phyloP scores from a whole-genome alignment of 2,113 vertebrate species.

The Tragelaphus imberbis region DNA sequence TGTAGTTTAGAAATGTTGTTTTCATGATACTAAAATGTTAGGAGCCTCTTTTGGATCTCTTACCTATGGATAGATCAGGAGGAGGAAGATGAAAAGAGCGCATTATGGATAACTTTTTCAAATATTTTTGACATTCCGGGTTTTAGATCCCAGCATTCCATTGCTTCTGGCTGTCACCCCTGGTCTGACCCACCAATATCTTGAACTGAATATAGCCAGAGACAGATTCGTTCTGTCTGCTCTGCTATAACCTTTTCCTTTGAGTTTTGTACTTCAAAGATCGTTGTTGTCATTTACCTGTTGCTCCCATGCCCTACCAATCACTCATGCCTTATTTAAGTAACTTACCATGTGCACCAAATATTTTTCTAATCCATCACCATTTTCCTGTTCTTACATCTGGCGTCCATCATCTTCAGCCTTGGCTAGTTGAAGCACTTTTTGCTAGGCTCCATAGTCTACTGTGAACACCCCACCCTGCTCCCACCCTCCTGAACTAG shows the following conservation, averaged over 20 bases:
- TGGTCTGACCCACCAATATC: neutral
- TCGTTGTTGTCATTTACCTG: neutral
- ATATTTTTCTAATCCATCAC: neutral
- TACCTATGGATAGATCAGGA: neutral
- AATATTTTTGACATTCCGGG: neutral
- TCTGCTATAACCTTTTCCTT: neutral
- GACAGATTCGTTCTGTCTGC: neutral
- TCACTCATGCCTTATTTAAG: neutral
- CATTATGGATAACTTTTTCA: neutral
- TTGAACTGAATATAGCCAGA: neutral
- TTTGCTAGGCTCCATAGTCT: neutral
- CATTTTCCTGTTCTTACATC: accelerated
- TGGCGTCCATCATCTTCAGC: neutral
- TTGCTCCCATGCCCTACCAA: accelerated
- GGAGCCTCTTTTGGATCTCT: neutral
- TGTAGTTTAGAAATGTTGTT: neutral
- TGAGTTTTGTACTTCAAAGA: neutral
- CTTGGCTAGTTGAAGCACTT: neutral
- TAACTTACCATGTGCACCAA: neutral
- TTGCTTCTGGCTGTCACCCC: neutral
- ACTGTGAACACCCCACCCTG: accelerated
- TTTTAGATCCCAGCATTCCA: neutral
- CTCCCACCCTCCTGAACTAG: neutral
- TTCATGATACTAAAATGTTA: neutral
- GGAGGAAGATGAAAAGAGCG: neutral